phyloP scores from a whole-genome alignment of 1,140 invertebrate genomes.

The Dreissena polymorpha region DNA sequence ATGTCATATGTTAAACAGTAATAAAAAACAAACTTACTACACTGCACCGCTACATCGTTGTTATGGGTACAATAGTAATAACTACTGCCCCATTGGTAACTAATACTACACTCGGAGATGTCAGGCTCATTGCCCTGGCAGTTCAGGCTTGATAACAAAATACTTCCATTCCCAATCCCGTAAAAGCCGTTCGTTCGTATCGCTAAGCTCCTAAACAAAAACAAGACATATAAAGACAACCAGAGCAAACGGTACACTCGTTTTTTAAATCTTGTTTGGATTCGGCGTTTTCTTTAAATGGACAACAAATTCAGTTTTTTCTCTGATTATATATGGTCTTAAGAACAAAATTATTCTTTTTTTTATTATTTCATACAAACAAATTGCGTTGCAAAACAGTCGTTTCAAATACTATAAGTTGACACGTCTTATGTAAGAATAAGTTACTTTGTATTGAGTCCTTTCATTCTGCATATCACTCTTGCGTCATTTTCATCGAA shows the following conservation, averaged over 20 bases:
- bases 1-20: neutral
- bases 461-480: slow-evolving; percentile 60
- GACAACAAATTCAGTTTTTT: too few species aligned
- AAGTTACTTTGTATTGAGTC: slow-evolving; percentile 19
- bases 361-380: too few species aligned
- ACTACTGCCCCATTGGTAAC: neutral
- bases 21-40: slow-evolving; percentile 4
- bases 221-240: neutral
- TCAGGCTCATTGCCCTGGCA: neutral
- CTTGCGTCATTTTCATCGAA: slow-evolving; percentile 52
- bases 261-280: too few species aligned
- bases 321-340: too few species aligned
- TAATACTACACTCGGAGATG: neutral
- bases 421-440: too few species aligned
- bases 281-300: too few species aligned
- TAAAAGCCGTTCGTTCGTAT: neutral
- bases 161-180: neutral
- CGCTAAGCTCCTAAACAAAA: neutral
- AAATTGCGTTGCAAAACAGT: too few species aligned
- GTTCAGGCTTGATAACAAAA: neutral
- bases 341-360: too few species aligned
- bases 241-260: too few species aligned
- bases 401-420: too few species aligned
- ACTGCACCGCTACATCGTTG: neutral
- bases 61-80: neutral